Conservation (phyloP, 2,113 vertebrate genomes). For the Marcusenius ussheri region DNA sequence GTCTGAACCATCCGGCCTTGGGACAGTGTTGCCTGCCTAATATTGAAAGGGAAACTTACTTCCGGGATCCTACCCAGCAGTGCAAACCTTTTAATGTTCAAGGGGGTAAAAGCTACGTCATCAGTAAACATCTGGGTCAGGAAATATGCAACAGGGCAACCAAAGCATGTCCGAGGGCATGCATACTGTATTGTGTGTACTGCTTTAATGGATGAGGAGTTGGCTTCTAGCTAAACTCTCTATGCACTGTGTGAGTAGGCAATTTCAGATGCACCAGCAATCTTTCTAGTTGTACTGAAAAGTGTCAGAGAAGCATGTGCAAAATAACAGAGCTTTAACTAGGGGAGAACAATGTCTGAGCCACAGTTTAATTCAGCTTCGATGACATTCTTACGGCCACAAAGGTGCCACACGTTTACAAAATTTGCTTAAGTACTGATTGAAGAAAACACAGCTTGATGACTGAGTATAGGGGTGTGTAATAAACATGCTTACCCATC, state of each 20-base stretch:
- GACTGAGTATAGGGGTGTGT: neutral
- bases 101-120: neutral
- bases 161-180: neutral
- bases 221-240: neutral
- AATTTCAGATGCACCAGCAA: neutral
- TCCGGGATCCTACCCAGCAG: neutral
- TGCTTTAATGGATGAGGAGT: neutral
- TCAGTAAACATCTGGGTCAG: neutral
- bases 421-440: neutral
- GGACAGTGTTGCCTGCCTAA: neutral
- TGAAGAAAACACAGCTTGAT: neutral
- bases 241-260: neutral
- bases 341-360: neutral
- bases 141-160: neutral
- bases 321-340: slow-evolving; percentile 2
- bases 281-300: neutral
- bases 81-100: neutral
- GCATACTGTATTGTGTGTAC: neutral
- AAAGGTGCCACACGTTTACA: neutral
- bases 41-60: neutral
- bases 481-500: neutral
- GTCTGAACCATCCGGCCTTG: neutral
- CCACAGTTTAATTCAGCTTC: neutral
- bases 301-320: neutral
- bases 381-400: neutral